Evolutionary conservation across 2,113 vertebrate genomes (phyloP), one percentile per base, ranked within the genome.

Genomic region (Diphyllodes magnificus): DNA sequence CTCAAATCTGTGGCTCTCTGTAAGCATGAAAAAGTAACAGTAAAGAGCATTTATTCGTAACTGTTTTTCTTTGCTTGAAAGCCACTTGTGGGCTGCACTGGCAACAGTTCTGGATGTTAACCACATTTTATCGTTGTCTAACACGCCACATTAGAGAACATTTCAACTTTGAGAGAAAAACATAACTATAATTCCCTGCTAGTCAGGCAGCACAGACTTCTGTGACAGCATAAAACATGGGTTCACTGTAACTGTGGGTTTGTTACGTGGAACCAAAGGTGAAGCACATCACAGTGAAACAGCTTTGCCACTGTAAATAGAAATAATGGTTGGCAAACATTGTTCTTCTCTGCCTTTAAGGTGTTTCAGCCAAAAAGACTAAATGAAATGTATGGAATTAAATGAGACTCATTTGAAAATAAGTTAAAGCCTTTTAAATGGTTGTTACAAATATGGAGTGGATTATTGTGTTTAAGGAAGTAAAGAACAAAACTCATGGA

Each of bases 141-240:
- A 81, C 93, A 95, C 0, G 31, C 86, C 71, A 79, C 83, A 93
- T 96, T 97, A 97, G 53, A 92, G 81, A 95, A 86, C 90, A 82
- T 95, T 96, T 95, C 92, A 92, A 82, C 83, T 95, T 84, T 86
- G 71, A 87, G 83, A 92, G 91, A 64, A 95, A 96, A 95, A 91
- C 69, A 68, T 83, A 86, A 76, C 91, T 93, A 56, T 92, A 95
- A 92, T 92, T 96, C 86, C 91, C 50, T 90, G 68, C 57, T 87
- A 91, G 78, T 94, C 91, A 94, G 39, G 91, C 85, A 76, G 88
- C 65, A 91, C 54, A 70, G 82, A 64, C 33, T 83, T 77, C 40
- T 93, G 70, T 89, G 88, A 91, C 92, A 96, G 91, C 75, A 76
- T 79, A 84, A 97, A 96, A 82, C 73, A 88, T 50, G 77, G 86